These are phyloP conservation scores for Scolopax mira DNA, from an alignment of 2,113 vertebrate genomes.

Conservation along the genomic window DNA sequence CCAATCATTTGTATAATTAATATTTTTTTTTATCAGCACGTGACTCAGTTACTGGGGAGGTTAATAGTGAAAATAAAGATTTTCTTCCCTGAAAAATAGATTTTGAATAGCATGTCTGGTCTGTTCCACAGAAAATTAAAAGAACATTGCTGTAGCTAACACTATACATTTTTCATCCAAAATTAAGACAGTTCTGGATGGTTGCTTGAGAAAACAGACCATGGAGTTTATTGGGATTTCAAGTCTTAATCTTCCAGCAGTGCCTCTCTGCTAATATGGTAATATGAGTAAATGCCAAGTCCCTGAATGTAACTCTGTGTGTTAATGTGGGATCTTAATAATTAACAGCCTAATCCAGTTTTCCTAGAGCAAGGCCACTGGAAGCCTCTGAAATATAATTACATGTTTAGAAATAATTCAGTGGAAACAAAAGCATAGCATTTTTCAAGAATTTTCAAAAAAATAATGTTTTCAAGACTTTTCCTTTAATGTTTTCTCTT, in stretches of 20 bases:
- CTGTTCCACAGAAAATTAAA: not conserved
- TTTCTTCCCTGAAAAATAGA: not conserved
- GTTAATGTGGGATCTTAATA: not conserved
- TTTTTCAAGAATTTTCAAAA: not conserved
- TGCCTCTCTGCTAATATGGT: not conserved
- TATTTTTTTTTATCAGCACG: not conserved
- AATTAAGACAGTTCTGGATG: not conserved
- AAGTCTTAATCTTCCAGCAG: not conserved
- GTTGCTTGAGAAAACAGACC: not conserved
- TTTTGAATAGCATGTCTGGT: not conserved
- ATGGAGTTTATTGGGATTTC: not conserved
- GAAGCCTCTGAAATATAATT: not conserved
- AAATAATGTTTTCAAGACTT: not conserved
- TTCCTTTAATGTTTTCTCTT: not conserved
- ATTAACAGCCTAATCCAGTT: not conserved
- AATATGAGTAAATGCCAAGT: not conserved
- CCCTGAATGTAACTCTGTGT: not conserved
- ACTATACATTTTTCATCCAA: not conserved
- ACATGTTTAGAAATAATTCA: not conserved
- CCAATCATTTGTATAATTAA: not conserved
- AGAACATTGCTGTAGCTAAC: not conserved
- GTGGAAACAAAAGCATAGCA: not conserved
- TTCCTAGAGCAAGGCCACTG: not conserved
- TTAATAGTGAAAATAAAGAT: not conserved
- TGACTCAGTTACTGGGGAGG: not conserved